phyloP scores from a whole-genome alignment of 2,113 vertebrate species.

The Phalacrocorax aristotelis region DNA sequence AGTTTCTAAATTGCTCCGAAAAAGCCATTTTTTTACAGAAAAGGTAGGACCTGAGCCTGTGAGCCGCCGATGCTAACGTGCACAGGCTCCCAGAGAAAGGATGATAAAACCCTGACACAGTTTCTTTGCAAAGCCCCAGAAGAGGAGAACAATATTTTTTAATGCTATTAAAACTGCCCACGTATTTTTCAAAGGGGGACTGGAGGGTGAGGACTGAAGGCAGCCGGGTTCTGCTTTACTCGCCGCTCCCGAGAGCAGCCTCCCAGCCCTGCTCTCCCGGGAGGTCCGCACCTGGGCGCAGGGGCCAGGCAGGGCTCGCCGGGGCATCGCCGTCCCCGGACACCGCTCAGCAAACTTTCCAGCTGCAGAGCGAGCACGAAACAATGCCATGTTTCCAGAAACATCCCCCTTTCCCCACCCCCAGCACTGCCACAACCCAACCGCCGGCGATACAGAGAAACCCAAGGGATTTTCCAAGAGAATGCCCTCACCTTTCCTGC shows the following conservation, averaged over 20 bases:
- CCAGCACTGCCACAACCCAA: not conserved
- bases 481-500: constrained; percentile 46
- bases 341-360: not conserved
- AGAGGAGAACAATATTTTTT: not conserved
- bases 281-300: not conserved
- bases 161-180: not conserved
- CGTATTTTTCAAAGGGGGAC: not conserved
- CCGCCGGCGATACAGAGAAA: not conserved
- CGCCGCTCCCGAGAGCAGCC: not conserved
- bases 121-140: not conserved
- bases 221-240: not conserved
- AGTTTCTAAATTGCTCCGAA: not conserved
- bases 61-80: rapidly evolving
- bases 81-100: not conserved
- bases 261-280: not conserved
- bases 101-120: not conserved
- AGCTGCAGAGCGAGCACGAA: not conserved
- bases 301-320: not conserved
- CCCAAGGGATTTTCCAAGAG: not conserved
- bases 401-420: not conserved
- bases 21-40: not conserved
- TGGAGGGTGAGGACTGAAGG: not conserved
- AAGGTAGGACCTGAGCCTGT: not conserved
- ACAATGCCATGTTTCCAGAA: not conserved
- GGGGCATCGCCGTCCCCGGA: not conserved